These are phyloP conservation scores for Tetragnatha versicolor DNA, from an alignment of 1,140 invertebrate species.

Conservation along the genomic window DNA sequence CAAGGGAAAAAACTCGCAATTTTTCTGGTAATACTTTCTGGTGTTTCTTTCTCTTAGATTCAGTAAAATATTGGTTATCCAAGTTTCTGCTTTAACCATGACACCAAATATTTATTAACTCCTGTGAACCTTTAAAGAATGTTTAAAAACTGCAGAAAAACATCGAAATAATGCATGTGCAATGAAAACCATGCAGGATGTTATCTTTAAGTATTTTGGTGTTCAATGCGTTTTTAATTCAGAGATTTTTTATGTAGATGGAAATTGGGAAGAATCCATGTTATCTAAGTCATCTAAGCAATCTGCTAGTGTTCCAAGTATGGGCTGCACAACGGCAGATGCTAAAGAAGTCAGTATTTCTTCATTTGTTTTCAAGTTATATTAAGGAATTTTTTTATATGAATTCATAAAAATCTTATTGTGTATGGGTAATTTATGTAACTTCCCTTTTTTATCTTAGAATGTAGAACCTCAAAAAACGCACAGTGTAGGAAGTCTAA, in stretches of 20 bases:
- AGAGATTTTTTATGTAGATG: constrained; percentile 32
- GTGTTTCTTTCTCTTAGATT: neutral
- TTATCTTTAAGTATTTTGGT: too few species aligned
- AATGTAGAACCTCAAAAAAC: constrained; percentile 52
- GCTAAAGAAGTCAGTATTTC: constrained; percentile 31
- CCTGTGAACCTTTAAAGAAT: neutral
- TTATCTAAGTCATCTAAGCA: constrained; percentile 53
- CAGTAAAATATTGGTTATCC: neutral
- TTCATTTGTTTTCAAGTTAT: neutral
- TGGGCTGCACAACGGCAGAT: constrained; percentile 25
- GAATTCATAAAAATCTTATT: neutral
- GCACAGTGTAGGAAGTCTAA: constrained; percentile 48
- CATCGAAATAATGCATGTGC: too few species aligned
- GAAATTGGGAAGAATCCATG: constrained; percentile 45
- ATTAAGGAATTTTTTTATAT: neutral
- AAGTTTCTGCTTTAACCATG: neutral
- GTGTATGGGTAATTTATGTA: neutral
- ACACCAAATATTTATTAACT: neutral
- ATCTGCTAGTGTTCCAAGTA: constrained; percentile 45
- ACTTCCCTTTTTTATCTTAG: neutral
- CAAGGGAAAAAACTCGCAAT: constrained; percentile 25
- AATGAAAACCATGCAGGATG: too few species aligned
- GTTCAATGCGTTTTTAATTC: too few species aligned
- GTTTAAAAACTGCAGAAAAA: neutral
- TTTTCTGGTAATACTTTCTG: constrained; percentile 22